A percentile compares a stretch with the other conserved stretches of the same genome.
phyloP scores from a whole-genome alignment of 2,113 vertebrate species.

The Equus przewalskii region DNA sequence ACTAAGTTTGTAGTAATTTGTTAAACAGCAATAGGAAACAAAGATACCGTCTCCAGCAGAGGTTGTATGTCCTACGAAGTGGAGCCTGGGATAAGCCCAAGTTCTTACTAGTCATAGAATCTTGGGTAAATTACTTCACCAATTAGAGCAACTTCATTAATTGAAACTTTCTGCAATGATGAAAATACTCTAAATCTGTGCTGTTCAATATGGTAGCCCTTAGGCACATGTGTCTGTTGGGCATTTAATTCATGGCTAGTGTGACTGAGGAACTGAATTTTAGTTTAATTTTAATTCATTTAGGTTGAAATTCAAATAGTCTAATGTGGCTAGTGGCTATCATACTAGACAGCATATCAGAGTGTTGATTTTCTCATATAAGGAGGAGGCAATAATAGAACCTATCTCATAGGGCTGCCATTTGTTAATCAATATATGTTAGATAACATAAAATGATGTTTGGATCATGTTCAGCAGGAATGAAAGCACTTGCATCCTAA shows the following conservation, averaged over 20 bases:
- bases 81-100: not conserved
- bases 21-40: not conserved
- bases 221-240: not conserved
- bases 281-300: not conserved
- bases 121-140: not conserved
- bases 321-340: not conserved
- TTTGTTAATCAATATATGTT: not conserved
- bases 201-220: not conserved
- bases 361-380: not conserved
- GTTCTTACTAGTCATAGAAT: not conserved
- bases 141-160: not conserved
- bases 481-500: not conserved
- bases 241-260: not conserved
- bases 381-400: not conserved
- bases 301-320: not conserved
- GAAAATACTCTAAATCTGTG: not conserved
- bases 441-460: not conserved
- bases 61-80: not conserved
- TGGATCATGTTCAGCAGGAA: not conserved
- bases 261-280: not conserved
- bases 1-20: not conserved
- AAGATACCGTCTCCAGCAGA: not conserved
- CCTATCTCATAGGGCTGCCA: not conserved
- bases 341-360: not conserved
- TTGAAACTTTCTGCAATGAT: not conserved